A percentile compares a stretch with the other conserved stretches of the same genome.
These are phyloP conservation scores for Bambusicola thoracicus DNA, from an alignment of 2,113 vertebrate genomes.

Conservation along the genomic window DNA sequence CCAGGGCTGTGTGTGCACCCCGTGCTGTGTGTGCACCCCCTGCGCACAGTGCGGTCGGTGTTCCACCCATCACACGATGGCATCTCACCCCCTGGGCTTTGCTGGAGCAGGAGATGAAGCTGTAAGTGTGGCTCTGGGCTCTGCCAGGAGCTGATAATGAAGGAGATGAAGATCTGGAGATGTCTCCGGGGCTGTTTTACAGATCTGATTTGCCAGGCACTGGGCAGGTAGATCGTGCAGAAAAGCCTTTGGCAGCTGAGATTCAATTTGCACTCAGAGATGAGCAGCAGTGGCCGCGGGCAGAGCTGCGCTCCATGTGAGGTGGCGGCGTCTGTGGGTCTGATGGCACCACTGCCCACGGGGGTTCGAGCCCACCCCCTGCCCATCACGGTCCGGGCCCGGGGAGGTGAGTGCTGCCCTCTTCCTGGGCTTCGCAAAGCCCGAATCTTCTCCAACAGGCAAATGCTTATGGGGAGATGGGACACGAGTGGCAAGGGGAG, in stretches of 20 bases:
- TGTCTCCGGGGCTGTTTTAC: not conserved
- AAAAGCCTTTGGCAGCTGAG: not conserved
- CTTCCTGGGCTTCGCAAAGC: accelerated
- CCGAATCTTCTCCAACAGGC: not conserved
- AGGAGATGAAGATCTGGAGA: not conserved
- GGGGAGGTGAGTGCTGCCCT: accelerated
- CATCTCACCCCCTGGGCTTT: accelerated
- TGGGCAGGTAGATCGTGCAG: not conserved
- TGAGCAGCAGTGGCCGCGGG: not conserved
- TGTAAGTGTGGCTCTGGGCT: accelerated
- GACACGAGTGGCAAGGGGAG: not conserved
- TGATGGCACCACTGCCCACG: not conserved
- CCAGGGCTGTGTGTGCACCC: accelerated
- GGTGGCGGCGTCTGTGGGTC: not conserved
- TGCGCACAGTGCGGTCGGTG: not conserved
- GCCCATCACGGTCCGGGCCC: not conserved
- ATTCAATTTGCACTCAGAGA: not conserved
- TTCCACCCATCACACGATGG: not conserved
- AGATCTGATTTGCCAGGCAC: not conserved
- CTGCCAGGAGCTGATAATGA: not conserved
- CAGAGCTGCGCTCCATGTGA: not conserved
- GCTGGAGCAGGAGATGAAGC: not conserved
- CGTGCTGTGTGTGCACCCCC: accelerated
- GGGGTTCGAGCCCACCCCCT: not conserved
- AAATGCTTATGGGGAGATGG: not conserved